These are phyloP conservation scores for Chloroclystis v-ata DNA, from an alignment of 2,888 invertebrate genomes.

Conservation along the genomic window DNA sequence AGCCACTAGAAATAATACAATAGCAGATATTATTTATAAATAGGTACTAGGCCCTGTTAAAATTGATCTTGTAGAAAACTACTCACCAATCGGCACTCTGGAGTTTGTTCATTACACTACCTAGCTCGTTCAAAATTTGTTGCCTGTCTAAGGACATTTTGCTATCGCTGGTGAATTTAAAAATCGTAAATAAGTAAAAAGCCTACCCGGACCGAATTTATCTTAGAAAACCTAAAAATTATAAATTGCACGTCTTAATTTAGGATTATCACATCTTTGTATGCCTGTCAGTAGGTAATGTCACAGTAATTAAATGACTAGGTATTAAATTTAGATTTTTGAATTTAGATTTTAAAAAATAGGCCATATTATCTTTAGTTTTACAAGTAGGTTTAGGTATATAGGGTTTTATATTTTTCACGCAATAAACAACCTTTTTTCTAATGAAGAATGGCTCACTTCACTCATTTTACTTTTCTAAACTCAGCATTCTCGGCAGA, in stretches of 20 bases:
- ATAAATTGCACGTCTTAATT: slow-evolving; percentile 19
- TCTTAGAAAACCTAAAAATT: slow-evolving; percentile 17
- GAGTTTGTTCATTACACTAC: slow-evolving; percentile 67
- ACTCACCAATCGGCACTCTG: slow-evolving; percentile 69
- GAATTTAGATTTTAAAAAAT: too few species aligned
- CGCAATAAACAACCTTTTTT: too few species aligned
- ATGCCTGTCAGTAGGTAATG: background rate
- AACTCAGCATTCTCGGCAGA: too few species aligned
- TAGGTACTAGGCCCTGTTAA: too few species aligned
- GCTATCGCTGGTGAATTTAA: too few species aligned
- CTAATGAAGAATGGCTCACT: too few species aligned
- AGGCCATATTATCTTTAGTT: too few species aligned
- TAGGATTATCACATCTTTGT: slow-evolving; percentile 30
- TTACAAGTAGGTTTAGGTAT: too few species aligned
- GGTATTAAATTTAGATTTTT: too few species aligned
- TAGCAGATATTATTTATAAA: background rate
- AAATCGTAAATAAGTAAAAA: background rate
- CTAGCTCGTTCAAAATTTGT: slow-evolving; percentile 63
- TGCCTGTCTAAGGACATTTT: slow-evolving; percentile 65
- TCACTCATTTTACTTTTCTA: too few species aligned
- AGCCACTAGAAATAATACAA: slow-evolving; percentile 54
- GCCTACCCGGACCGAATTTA: slow-evolving; percentile 27
- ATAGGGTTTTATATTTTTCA: too few species aligned
- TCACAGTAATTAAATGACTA: background rate
- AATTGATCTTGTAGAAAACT: slow-evolving; percentile 2